Percentiles rank a stretch among this genome's conserved stretches.
These are phyloP conservation scores for Oryzias celebensis DNA, from an alignment of 2,113 vertebrate species.

Conservation along the genomic window DNA sequence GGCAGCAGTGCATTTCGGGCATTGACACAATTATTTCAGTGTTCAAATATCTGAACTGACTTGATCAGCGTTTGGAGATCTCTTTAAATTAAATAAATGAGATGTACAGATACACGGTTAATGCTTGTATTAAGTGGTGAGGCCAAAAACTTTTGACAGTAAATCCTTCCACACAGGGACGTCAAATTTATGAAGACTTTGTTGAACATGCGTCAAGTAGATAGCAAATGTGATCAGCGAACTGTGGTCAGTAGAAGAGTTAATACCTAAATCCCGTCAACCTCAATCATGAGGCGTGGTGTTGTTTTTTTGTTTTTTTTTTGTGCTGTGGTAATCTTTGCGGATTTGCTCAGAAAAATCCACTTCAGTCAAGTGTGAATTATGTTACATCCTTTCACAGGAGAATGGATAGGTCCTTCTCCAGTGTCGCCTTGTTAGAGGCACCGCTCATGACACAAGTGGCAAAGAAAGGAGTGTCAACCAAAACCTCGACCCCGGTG, in stretches of 20 bases:
- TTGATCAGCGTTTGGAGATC: no score
- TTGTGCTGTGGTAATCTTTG: conserved; percentile 10
- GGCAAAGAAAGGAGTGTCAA: conserved; percentile 48
- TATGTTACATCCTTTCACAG: conserved; percentile 55
- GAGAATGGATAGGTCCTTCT: conserved; percentile 58
- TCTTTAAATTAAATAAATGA: no score
- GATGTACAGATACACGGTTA: no score
- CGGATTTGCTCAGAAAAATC: conserved; percentile 22
- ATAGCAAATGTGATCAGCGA: no score
- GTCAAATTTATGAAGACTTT: no score
- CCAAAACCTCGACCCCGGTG: conserved; percentile 37
- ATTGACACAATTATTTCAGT: no score
- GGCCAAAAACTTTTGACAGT: no score
- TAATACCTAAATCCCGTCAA: conserved; percentile 26
- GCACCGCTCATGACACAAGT: conserved; percentile 37
- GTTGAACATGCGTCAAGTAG: no score
- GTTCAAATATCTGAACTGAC: no score
- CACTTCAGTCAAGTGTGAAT: conserved; percentile 25
- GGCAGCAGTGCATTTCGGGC: no score
- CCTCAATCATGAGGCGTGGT: conserved; percentile 4
- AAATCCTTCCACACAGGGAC: no score
- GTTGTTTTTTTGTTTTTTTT: not conserved
- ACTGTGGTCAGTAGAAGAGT: not conserved
- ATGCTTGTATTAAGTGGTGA: no score
- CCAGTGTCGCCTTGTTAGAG: conserved; percentile 47